Evolutionary conservation across 2,888 invertebrate species (phyloP).

Genomic region (Cryptus viduatorius): DNA sequence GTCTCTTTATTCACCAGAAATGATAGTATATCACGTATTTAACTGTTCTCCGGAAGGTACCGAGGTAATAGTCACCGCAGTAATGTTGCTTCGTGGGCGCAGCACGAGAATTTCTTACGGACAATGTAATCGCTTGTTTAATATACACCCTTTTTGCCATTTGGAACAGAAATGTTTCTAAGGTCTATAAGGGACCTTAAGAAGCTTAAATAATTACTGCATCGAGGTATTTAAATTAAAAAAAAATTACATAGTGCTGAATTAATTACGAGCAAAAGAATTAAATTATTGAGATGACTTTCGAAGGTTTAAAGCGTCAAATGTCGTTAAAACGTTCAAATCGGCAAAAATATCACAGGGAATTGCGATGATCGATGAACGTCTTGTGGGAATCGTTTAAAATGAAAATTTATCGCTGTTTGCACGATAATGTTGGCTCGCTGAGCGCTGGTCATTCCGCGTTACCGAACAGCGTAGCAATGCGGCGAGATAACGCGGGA

Average conservation of each 20-base stretch:
- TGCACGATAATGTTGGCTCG: not conserved
- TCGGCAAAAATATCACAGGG: not conserved
- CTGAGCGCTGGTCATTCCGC: constrained; percentile 2
- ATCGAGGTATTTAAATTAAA: too few species aligned
- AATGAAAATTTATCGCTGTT: not conserved
- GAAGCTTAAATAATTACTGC: too few species aligned
- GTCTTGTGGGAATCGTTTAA: not conserved
- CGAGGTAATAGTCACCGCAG: not conserved
- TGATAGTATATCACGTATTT: constrained; percentile 45
- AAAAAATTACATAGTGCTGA: too few species aligned
- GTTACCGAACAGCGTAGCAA: constrained; percentile 19
- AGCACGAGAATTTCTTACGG: not conserved
- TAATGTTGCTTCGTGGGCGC: not conserved
- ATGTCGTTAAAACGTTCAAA: not conserved
- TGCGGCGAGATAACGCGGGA: constrained; percentile 28
- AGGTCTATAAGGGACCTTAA: too few species aligned
- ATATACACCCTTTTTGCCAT: not conserved
- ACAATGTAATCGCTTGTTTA: not conserved
- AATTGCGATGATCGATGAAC: not conserved
- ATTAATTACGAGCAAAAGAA: too few species aligned
- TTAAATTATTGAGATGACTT: not conserved
- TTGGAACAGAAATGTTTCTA: not conserved
- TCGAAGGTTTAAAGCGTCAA: not conserved
- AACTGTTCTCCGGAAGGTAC: constrained; percentile 20
- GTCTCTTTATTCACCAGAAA: constrained; percentile 51